Conservation (phyloP, 2,888 invertebrate species). For the Ditula angustiorana region DNA sequence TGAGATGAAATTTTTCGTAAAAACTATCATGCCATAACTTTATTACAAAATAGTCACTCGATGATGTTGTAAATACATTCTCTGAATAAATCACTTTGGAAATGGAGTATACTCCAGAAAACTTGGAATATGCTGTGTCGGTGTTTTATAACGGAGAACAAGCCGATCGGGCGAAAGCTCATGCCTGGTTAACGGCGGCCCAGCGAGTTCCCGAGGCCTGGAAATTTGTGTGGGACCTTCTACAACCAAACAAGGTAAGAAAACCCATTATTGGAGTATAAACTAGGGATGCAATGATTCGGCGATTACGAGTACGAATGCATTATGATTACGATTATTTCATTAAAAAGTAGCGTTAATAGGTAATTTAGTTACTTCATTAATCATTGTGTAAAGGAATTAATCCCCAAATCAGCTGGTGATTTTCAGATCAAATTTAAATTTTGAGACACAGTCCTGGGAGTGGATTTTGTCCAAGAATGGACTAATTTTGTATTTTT, state of each 20-base stretch:
- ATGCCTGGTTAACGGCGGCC: slow-evolving; percentile 94
- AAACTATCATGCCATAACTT: slow-evolving; percentile 12
- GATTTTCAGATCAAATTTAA: no score
- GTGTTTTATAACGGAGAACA: slow-evolving; percentile 87
- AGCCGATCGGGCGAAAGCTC: slow-evolving; percentile 90
- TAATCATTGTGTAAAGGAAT: no score
- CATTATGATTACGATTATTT: no score
- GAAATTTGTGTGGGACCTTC: slow-evolving; percentile 96
- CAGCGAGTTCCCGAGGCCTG: slow-evolving; percentile 96
- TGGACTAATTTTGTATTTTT: no score
- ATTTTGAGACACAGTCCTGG: no score
- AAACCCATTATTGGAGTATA: background rate
- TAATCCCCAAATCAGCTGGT: no score
- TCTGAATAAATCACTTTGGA: slow-evolving; percentile 19
- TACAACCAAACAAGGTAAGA: slow-evolving; percentile 91
- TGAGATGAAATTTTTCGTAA: slow-evolving; percentile 9
- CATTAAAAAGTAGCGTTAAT: no score
- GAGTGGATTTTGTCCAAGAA: no score
- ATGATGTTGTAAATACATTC: slow-evolving; percentile 25
- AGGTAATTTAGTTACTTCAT: no score
- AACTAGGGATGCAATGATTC: no score
- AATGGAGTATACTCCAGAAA: slow-evolving; percentile 88
- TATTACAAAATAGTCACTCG: slow-evolving; percentile 24
- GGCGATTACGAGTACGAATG: no score
- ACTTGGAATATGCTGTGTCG: slow-evolving; percentile 89